phyloP scores from a whole-genome alignment of 2,113 vertebrate species.

The Sinocyclocheilus maitianheensis region DNA sequence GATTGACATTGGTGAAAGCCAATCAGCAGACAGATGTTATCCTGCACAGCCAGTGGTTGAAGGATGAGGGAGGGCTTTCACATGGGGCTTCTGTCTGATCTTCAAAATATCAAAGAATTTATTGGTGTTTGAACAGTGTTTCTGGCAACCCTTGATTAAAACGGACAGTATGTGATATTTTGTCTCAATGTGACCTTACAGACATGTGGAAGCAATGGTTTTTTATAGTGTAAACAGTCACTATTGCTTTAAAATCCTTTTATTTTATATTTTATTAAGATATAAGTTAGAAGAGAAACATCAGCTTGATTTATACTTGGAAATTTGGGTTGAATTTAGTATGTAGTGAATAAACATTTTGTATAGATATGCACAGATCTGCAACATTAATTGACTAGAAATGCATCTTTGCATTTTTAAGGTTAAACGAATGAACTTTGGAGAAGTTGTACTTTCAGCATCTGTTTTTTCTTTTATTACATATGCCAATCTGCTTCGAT shows the following conservation, averaged over 20 bases:
- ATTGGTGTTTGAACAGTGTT: constrained; percentile 6
- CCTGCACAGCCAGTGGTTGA: constrained; percentile 48
- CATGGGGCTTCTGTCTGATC: constrained; percentile 1
- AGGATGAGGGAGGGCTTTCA: constrained; percentile 50
- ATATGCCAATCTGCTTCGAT: not conserved
- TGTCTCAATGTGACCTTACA: not conserved
- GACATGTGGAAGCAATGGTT: not conserved
- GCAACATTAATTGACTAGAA: not conserved
- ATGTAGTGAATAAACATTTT: no score
- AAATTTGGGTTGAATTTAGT: no score
- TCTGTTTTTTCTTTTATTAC: not conserved
- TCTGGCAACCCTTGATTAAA: constrained; percentile 3
- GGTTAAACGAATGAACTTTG: not conserved
- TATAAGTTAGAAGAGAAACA: not conserved
- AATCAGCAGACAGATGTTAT: constrained; percentile 50
- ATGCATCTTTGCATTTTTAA: no score
- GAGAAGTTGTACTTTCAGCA: not conserved
- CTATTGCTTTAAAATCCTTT: not conserved
- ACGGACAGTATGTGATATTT: not conserved
- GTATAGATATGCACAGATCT: not conserved
- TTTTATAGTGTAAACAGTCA: not conserved
- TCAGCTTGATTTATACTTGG: no score
- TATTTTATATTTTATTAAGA: not conserved
- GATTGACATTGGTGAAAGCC: constrained; percentile 51
- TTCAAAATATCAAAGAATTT: not conserved